phyloP scores from a whole-genome alignment of 1,140 invertebrate species.

The Bombus difficillimus region DNA sequence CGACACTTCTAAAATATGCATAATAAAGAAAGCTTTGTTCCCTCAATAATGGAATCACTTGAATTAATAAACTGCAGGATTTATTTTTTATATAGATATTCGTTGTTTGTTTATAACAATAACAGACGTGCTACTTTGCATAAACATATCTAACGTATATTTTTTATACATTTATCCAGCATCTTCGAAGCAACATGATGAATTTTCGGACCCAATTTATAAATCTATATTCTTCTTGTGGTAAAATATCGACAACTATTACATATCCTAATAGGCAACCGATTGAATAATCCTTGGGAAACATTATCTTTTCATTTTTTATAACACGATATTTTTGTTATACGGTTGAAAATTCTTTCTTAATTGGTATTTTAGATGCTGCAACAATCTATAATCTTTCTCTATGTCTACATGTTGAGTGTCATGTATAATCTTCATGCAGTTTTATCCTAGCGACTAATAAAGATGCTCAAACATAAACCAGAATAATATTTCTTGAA shows the following conservation, averaged over 20 bases:
- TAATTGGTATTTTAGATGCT: slow-evolving; percentile 88
- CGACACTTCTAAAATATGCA: not conserved
- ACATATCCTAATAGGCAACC: slow-evolving; percentile 96
- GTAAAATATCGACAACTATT: slow-evolving; percentile 91
- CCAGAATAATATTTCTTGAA: slow-evolving; percentile 96
- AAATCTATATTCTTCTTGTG: slow-evolving; percentile 92
- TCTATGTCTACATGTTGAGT: slow-evolving; percentile 89
- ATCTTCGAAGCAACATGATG: slow-evolving; percentile 89
- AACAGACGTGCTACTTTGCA: not conserved
- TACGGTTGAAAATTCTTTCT: slow-evolving; percentile 87
- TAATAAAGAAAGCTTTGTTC: not conserved
- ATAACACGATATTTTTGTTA: slow-evolving; percentile 89
- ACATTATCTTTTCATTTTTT: slow-evolving; percentile 87
- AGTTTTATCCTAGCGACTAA: slow-evolving; percentile 95
- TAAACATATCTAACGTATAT: not conserved
- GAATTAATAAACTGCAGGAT: not conserved
- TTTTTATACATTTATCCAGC: slow-evolving; percentile 70
- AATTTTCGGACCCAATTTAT: slow-evolving; percentile 89
- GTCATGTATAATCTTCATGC: slow-evolving; percentile 97
- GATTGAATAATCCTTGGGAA: slow-evolving; percentile 92
- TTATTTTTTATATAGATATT: not conserved
- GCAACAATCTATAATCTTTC: slow-evolving; percentile 97
- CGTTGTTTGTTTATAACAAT: not conserved
- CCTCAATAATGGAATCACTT: not conserved
- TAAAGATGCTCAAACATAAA: slow-evolving; percentile 94